Evolutionary conservation across 2,888 invertebrate species (phyloP), one percentile per base, ranked within the genome.

Genomic region (Tridacna crocea): DNA sequence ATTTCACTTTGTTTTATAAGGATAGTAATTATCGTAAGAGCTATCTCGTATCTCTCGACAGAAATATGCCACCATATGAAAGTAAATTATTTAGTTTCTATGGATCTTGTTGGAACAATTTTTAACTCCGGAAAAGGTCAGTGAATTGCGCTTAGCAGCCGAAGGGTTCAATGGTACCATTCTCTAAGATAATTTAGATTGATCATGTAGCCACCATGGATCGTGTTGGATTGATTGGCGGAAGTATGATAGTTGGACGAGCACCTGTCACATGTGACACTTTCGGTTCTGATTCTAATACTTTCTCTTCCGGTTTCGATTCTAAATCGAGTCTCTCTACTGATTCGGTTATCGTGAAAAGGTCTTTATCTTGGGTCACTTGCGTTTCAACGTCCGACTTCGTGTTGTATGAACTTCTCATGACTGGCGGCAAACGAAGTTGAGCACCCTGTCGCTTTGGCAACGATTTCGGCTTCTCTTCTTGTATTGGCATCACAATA

Each of bases 321-420:
- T 66, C 27, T 48, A 75, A 58, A 65, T 58, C 75, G 36, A 72
- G 63, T 13, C 24, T 70, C 46, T 77, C 82, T 22, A 74, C 27
- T 47, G 74, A 74, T 68, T 68, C 74, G n/a, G 74, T 68, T 47
- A 74, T 68, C 27, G 48, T 75, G 17, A 51, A 24, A 24, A 75
- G 27, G 48, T 51, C 48, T 47, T n/a, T 65, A 22, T 75, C 55
- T 19, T 24, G 22, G 10, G 19, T 26, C 0, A 60, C 27, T 36
- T 74, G 48, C 24, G 46, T 70, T 46, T 66, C 61, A 36, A 19
- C 3, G 36, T 48, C 48, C 6, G 58, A 55, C 46, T 68, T 72
- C 10, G 78, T 73, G 46, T 73, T 80, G 51, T 80, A 83, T n/a
- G 85, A 79, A 65, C 74, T 83, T 24, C 65, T 79, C 46, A 82